phyloP scores from a whole-genome alignment of 1,140 invertebrate genomes.

The Ridgeia piscesae region DNA sequence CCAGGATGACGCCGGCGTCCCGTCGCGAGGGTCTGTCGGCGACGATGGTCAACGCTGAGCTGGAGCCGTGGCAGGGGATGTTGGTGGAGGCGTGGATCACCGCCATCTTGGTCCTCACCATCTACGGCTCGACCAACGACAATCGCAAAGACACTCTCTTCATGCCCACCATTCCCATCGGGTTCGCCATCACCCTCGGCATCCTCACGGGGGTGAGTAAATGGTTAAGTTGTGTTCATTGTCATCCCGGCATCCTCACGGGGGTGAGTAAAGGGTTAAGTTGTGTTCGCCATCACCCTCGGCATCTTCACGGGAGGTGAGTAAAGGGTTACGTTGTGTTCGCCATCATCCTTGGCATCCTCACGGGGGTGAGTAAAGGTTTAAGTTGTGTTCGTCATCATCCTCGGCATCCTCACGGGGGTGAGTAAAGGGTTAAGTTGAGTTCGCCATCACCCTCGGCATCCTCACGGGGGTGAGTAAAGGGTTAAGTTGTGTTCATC shows the following conservation, averaged over 20 bases:
- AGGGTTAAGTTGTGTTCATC: too few relatives aligned
- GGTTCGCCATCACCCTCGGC: constrained; percentile 23
- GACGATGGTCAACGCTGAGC: background rate
- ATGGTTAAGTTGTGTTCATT: too few relatives aligned
- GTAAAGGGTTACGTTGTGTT: too few relatives aligned
- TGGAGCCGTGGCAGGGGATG: constrained; percentile 19
- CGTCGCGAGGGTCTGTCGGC: background rate
- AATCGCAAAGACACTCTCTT: constrained; percentile 19
- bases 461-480: too few relatives aligned
- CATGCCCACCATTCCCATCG: constrained; percentile 24
- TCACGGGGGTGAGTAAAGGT: background rate
- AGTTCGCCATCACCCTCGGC: too few relatives aligned
- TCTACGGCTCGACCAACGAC: constrained; percentile 25
- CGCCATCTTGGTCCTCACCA: constrained; percentile 26
- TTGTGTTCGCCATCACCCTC: constrained; percentile 15
- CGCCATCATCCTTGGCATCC: too few relatives aligned
- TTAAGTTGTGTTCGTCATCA: too few relatives aligned
- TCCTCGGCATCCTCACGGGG: background rate
- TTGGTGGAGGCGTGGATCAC: constrained; percentile 27
- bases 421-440: background rate
- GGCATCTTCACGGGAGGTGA: too few relatives aligned
- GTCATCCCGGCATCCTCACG: too few relatives aligned
- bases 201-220: too few relatives aligned
- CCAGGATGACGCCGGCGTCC: background rate
- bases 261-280: too few relatives aligned